Evolutionary conservation across 2,888 invertebrate genomes (phyloP), one percentile per base, ranked within the genome.

Genomic region (Dasypogon diadema): DNA sequence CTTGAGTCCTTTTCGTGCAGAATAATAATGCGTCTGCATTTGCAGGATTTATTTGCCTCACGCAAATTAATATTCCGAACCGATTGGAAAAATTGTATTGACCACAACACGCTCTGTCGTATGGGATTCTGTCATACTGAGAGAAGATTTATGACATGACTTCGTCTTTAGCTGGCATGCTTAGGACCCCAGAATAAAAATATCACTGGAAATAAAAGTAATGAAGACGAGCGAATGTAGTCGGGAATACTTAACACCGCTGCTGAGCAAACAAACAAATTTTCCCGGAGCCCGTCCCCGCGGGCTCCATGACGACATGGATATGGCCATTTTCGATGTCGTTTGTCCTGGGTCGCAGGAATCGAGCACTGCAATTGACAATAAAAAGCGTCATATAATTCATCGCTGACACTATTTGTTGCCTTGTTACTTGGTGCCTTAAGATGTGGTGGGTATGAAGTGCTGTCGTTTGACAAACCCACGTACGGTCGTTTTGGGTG

Each of bases 361-460:
- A 22, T 68, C 65, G 26, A 16, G 26, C 21, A n/a, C 6, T 16
- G 21, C 58, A 74, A 74, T 74, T 74, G 60, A 74, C 60, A 46
- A 60, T 73, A 74, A 60, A 60, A 74, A 26, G 30, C 42, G 46
- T 74, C 74, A 60, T n/a, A 74, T 74, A 74, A 74, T 18, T 74
- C 74, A 74, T 74, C 60, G 58, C n/a, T 58, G 58, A 74, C 74
- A 74, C 30, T 70, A 34, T 18, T 70, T 16, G 70, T n/a, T 16
- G 70, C 30, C 18, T 34, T 37, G 30, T 70, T 54, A 18, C 18
- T 70, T 18, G 70, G 46, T 70, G 18, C 5, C 70, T 30, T 63
- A 54, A 54, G 21, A 16, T 18, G 21, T 54, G 8, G 21, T 10
- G 10, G 1, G 5, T 2, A 18, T 14, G 37, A 63, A 54, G 21